A percentile compares a stretch with the other conserved stretches of the same genome.
Conservation (phyloP, 2,888 invertebrate genomes). For the Trisateles emortualis region DNA sequence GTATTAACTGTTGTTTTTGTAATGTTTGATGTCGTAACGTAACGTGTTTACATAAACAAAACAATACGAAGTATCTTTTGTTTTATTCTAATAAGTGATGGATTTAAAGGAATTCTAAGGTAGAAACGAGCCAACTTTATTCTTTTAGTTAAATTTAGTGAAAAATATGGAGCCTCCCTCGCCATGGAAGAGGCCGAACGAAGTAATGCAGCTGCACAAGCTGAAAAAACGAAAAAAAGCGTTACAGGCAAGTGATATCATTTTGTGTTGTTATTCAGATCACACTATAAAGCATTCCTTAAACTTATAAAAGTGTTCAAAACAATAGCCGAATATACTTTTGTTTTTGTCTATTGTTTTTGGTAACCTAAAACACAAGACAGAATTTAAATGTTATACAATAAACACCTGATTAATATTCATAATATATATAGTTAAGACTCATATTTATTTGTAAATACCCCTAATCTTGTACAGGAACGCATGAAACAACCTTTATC, state of each 20-base stretch:
- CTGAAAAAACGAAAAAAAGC: constrained; percentile 92
- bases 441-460: not conserved
- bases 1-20: too few species aligned
- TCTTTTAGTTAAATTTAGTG: constrained; percentile 7
- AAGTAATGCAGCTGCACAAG: constrained; percentile 91
- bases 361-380: constrained; percentile 6
- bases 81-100: not conserved
- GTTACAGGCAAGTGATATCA: constrained; percentile 85
- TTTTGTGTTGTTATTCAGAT: too few species aligned
- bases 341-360: constrained; percentile 5
- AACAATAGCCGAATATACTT: not conserved
- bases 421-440: not conserved
- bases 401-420: too few species aligned
- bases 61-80: not conserved
- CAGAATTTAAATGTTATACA: not conserved
- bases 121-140: too few species aligned
- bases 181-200: constrained; percentile 88
- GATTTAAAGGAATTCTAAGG: too few species aligned
- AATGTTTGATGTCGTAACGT: too few species aligned
- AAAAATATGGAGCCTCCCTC: constrained; percentile 76
- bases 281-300: too few species aligned
- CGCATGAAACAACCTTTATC: constrained; percentile 77
- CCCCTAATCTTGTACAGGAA: constrained; percentile 58
- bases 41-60: not conserved
- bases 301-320: not conserved